phyloP scores from a whole-genome alignment of 2,113 vertebrate species.

The Eurystomus gularis region DNA sequence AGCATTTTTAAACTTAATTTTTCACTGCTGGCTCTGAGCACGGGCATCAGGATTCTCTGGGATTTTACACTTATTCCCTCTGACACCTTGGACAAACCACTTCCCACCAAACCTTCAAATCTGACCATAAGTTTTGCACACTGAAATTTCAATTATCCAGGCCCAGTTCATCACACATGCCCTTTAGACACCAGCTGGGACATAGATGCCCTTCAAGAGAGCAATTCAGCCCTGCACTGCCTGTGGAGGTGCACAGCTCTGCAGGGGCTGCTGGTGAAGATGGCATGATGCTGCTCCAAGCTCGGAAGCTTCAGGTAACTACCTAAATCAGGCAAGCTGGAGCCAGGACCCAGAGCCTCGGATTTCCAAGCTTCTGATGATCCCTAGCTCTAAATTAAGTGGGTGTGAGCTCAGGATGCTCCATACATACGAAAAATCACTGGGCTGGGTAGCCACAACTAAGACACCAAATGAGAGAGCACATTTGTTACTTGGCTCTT shows the following conservation, averaged over 20 bases:
- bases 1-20: background rate
- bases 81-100: background rate
- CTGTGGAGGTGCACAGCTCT: background rate
- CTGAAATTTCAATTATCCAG: background rate
- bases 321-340: background rate
- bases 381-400: background rate
- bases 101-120: background rate
- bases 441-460: background rate
- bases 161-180: background rate
- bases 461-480: background rate
- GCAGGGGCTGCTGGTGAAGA: background rate
- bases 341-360: background rate
- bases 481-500: background rate
- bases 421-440: background rate
- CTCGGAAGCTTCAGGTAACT: background rate
- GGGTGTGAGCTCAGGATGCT: background rate
- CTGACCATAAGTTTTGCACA: background rate
- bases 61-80: background rate
- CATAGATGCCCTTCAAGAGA: background rate
- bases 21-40: background rate
- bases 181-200: background rate
- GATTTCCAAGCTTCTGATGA: background rate
- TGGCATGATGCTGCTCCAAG: rapidly evolving
- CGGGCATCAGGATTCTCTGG: background rate
- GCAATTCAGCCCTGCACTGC: rapidly evolving